These are phyloP conservation scores for Heterotilapia buettikoferi DNA, from an alignment of 2,113 vertebrate species.

Conservation along the genomic window DNA sequence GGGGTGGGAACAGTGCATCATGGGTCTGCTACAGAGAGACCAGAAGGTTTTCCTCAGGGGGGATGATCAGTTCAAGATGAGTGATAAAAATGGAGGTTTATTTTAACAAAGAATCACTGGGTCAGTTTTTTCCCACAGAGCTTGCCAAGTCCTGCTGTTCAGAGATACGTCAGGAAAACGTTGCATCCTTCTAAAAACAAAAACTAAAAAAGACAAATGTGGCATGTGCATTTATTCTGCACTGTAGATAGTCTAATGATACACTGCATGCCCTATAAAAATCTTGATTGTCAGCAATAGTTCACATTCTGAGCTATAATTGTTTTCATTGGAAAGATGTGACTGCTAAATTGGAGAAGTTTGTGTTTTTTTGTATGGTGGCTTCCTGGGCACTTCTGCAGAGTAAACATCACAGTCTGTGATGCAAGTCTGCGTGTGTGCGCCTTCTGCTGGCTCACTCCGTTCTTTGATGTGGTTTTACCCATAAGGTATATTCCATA, in stretches of 20 bases:
- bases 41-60: slow-evolving; percentile 55
- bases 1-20: neutral
- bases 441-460: slow-evolving; percentile 11
- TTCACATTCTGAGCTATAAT: neutral
- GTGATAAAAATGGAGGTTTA: slow-evolving; percentile 65
- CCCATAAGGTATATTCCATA: slow-evolving; percentile 28
- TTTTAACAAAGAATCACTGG: slow-evolving; percentile 59
- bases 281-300: neutral
- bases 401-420: slow-evolving; percentile 20
- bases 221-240: neutral
- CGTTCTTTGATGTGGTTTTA: slow-evolving; percentile 32
- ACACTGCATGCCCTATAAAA: neutral
- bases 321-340: slow-evolving; percentile 22
- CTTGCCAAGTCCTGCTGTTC: slow-evolving; percentile 32
- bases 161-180: neutral
- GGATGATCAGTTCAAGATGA: slow-evolving; percentile 5
- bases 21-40: slow-evolving; percentile 38
- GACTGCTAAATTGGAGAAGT: slow-evolving; percentile 3
- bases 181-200: neutral
- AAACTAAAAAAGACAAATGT: neutral
- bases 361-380: slow-evolving; percentile 28
- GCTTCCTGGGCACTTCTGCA: slow-evolving; percentile 32
- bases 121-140: slow-evolving; percentile 69
- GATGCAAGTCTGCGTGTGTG: slow-evolving; percentile 3
- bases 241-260: neutral